Conservation (phyloP, 2,797 vertebrate species). For the Pantherophis vulpinus region DNA sequence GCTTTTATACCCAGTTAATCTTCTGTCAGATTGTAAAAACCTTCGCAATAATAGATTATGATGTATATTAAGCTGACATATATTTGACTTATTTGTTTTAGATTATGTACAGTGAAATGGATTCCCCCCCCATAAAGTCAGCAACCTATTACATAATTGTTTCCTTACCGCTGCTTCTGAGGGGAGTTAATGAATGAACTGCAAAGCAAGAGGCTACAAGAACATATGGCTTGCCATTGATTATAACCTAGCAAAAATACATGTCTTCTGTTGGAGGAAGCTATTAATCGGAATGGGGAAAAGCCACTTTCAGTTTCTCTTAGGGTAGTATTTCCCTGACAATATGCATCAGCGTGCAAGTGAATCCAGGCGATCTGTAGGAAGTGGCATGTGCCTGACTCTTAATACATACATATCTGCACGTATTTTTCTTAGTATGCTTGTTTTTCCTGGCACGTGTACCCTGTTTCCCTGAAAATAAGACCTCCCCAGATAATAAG, state of each 20-base stretch:
- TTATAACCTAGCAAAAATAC: neutral
- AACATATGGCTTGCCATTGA: neutral
- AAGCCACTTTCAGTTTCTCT: neutral
- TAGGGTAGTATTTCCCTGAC: neutral
- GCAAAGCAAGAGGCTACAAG: neutral
- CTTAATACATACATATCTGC: neutral
- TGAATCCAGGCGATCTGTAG: neutral
- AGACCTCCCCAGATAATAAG: too few species aligned
- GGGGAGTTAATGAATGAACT: slow-evolving; percentile 15
- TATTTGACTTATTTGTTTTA: slow-evolving; percentile 55
- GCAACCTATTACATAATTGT: neutral
- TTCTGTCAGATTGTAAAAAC: slow-evolving; percentile 54
- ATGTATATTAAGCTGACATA: slow-evolving; percentile 60
- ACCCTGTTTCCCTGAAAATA: too few species aligned
- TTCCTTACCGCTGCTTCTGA: slow-evolving; percentile 26
- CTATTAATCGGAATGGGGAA: neutral
- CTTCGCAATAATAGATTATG: slow-evolving; percentile 55
- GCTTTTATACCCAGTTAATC: slow-evolving; percentile 53
- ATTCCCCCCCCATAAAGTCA: neutral
- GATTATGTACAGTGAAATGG: slow-evolving; percentile 41
- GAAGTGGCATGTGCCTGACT: neutral
- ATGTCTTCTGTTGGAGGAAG: neutral
- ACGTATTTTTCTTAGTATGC: neutral
- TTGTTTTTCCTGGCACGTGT: neutral
- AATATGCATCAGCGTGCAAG: neutral